Conservation (phyloP, 1,140 invertebrate species). For the Trissolcus basalis region DNA sequence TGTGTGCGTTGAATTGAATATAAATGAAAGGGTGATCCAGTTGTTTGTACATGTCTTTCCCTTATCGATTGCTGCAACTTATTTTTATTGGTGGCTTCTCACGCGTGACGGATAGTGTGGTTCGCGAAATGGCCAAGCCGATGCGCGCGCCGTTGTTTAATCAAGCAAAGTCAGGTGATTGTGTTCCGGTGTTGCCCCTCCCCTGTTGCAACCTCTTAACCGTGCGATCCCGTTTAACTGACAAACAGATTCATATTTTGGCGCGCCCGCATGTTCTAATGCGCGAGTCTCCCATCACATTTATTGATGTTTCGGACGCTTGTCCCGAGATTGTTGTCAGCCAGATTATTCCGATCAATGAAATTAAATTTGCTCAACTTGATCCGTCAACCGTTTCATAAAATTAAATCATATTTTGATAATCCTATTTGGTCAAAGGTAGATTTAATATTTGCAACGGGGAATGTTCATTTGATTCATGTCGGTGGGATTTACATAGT, state of each 20-base stretch:
- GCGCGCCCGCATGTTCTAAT: conserved; percentile 41
- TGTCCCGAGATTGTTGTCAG: conserved; percentile 13
- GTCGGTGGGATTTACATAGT: no score
- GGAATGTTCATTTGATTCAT: no score
- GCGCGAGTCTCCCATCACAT: conserved; percentile 46
- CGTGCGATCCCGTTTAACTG: conserved; percentile 25
- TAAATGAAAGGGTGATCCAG: conserved; percentile 49
- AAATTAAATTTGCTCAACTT: no score
- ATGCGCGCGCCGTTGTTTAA: conserved; percentile 61
- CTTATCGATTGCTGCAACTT: conserved; percentile 66
- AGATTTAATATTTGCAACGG: no score
- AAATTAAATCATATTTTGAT: no score
- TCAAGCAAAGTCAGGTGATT: conserved; percentile 46
- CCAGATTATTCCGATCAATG: conserved; percentile 26
- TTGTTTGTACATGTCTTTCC: conserved; percentile 66
- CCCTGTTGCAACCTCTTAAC: conserved; percentile 13
- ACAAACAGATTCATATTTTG: conserved; percentile 44
- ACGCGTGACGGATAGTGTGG: conserved; percentile 57
- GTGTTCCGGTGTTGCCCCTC: conserved; percentile 5
- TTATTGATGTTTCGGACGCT: conserved; percentile 45
- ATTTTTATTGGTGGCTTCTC: conserved; percentile 56
- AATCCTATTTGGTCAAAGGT: no score
- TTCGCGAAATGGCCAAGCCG: conserved; percentile 60
- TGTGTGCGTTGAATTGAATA: no score
- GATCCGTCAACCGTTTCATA: no score